Base-by-base conservation (phyloP, 2,888 invertebrate genomes). In the Nematopogon swammerdamellus region DNA sequence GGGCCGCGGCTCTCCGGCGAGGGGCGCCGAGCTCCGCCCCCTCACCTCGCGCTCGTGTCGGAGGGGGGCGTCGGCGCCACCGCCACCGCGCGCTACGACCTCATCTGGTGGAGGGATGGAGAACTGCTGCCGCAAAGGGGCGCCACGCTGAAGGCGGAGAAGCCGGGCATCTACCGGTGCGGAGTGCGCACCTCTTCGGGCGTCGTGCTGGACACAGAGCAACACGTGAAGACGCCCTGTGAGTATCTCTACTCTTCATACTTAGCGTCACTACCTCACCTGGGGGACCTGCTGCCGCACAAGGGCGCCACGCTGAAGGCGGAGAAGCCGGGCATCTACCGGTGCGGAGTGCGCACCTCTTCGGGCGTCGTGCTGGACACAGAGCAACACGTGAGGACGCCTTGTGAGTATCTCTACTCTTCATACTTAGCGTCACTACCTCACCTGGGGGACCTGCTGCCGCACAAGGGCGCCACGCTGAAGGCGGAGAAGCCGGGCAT, bases 101-200 rank as follows among this genome's bases (percentile, higher is more conserved):
- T 36, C 11, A 8, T 3, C 36, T 36, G 36, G 36, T 14, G 11
- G 36, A 4, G 36, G 11, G 36, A 36, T 14, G 36, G 36, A 3
- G 49, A 29, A 44, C 44, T 44, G 19, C 49, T 29, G 49, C 19
- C 20, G 18, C 20, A 43, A 16, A 19, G 18, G 20, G 44, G 49
- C 44, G 44, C 44, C 20, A 14, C 16, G 11, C 8, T 36, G 11
- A 8, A 14, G 36, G 14, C 36, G 8, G 36, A 36, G 11, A 8
- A 14, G 11, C 11, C 8, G 36, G 36, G 36, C 36, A 36, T 44
- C 18, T 44, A n/a, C 36, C 19, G 48, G 30, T 36, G 30, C 47
- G 17, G 6, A 14, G 46, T 19, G 14, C 46, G 46, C 46, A 29
- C 29, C 14, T 8, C 47, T 3, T 18, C 47, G 3, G n/a, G 36